Evolutionary conservation across 2,797 vertebrate genomes (phyloP).

Genomic region (Anas flavirostris): DNA sequence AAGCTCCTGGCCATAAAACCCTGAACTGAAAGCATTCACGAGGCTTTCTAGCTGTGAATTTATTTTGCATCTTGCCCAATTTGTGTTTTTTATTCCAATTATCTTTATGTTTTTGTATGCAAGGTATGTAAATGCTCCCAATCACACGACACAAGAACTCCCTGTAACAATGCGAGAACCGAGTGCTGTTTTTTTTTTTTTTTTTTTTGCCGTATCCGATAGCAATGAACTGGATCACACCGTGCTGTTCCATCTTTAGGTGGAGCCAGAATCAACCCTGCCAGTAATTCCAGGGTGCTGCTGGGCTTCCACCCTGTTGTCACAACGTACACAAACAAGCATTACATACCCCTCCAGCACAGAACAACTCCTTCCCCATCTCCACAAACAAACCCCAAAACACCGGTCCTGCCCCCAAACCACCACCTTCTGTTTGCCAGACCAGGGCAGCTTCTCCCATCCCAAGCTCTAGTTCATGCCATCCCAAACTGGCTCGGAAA

Average conservation of each 20-base stretch:
- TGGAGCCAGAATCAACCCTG: background rate
- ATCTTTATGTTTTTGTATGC: background rate
- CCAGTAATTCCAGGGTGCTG: background rate
- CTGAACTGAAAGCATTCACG: background rate
- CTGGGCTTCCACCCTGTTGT: background rate
- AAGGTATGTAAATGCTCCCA: background rate
- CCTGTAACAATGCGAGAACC: background rate
- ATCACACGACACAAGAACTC: background rate
- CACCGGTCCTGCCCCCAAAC: background rate
- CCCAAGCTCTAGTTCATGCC: fast-evolving
- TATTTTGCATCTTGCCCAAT: background rate
- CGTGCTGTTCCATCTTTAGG: conserved; percentile 4
- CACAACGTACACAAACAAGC: background rate
- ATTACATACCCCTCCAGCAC: background rate
- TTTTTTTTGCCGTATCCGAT: background rate
- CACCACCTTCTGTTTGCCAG: background rate
- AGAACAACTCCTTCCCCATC: background rate
- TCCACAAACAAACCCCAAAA: background rate
- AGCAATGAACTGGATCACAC: background rate
- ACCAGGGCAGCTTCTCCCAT: background rate
- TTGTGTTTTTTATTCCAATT: background rate
- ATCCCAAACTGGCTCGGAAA: background rate
- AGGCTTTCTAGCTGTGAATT: background rate
- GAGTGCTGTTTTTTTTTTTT: background rate
- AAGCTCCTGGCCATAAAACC: background rate